A percentile compares a stretch with the other conserved stretches of the same genome.
Evolutionary conservation across 2,888 invertebrate genomes (phyloP).

Genomic region (Mythimna impura): DNA sequence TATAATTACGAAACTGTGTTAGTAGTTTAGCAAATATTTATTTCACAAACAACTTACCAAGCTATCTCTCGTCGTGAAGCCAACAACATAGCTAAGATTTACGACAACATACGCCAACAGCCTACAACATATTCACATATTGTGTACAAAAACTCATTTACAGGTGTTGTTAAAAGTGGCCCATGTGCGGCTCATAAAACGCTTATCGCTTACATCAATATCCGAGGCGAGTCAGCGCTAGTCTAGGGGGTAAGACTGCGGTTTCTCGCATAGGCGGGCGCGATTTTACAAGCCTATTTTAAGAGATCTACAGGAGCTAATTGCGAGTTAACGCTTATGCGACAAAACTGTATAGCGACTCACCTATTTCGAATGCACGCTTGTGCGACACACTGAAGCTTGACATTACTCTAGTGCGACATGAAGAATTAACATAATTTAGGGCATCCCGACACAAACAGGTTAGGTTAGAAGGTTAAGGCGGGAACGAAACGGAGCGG

Average conservation of each 20-base stretch:
- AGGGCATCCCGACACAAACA: too few species aligned
- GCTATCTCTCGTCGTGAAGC: constrained; percentile 18
- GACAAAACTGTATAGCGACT: too few species aligned
- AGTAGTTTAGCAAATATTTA: too few species aligned
- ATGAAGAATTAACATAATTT: too few species aligned
- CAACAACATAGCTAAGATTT: constrained; percentile 25
- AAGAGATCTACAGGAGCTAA: too few species aligned
- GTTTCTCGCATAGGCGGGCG: constrained; percentile 8
- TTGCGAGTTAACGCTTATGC: too few species aligned
- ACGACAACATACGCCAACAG: constrained; percentile 20
- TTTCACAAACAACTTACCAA: background rate
- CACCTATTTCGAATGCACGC: too few species aligned
- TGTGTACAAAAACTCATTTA: constrained; percentile 60
- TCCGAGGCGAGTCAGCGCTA: constrained; percentile 66
- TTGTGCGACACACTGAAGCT: too few species aligned
- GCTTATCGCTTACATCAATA: constrained; percentile 75
- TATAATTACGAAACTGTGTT: too few species aligned
- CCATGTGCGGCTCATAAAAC: constrained; percentile 70
- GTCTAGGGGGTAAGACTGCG: constrained; percentile 26
- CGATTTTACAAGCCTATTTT: background rate
- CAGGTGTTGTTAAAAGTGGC: constrained; percentile 62
- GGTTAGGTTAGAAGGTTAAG: too few species aligned
- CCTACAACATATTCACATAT: constrained; percentile 44
- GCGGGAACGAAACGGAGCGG: too few species aligned
- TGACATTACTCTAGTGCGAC: too few species aligned